These are phyloP conservation scores for Lycophotia porphyrea DNA, from an alignment of 2,888 invertebrate species.

Conservation along the genomic window DNA sequence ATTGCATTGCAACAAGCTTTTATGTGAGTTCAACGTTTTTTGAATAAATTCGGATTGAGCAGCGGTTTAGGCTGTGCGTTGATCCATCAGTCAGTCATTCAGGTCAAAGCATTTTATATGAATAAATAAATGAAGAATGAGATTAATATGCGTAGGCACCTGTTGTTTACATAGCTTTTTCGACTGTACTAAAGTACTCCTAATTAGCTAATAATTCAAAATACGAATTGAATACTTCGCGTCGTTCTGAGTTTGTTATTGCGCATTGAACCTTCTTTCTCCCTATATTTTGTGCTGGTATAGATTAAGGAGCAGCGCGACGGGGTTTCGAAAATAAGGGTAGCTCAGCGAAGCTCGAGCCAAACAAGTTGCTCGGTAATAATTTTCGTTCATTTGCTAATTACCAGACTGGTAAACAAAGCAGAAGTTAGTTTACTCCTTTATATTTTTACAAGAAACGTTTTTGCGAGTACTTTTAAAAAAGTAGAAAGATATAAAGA, in stretches of 20 bases:
- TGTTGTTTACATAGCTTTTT: neutral
- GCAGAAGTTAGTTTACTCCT: neutral
- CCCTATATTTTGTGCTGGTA: conserved; percentile 5
- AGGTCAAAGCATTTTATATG: too few relatives aligned
- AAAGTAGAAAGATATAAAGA: neutral
- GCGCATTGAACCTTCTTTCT: conserved; percentile 8
- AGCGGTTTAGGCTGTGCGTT: too few relatives aligned
- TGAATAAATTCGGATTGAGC: too few relatives aligned
- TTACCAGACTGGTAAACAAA: conserved; percentile 17
- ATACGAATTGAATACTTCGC: neutral
- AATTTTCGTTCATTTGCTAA: neutral
- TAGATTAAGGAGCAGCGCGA: conserved; percentile 32
- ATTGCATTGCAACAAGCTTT: too few relatives aligned
- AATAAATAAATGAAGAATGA: neutral
- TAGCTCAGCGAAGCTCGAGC: conserved; percentile 12
- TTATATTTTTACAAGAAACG: neutral
- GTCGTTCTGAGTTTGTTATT: neutral
- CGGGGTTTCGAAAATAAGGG: conserved; percentile 25
- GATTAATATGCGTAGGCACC: neutral
- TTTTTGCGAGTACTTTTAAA: neutral
- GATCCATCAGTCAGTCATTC: too few relatives aligned
- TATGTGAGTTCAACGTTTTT: too few relatives aligned
- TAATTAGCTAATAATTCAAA: neutral
- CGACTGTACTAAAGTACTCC: neutral
- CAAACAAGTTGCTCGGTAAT: conserved; percentile 16